phyloP scores from a whole-genome alignment of 1,140 invertebrate species.

The Drosophila guanche region DNA sequence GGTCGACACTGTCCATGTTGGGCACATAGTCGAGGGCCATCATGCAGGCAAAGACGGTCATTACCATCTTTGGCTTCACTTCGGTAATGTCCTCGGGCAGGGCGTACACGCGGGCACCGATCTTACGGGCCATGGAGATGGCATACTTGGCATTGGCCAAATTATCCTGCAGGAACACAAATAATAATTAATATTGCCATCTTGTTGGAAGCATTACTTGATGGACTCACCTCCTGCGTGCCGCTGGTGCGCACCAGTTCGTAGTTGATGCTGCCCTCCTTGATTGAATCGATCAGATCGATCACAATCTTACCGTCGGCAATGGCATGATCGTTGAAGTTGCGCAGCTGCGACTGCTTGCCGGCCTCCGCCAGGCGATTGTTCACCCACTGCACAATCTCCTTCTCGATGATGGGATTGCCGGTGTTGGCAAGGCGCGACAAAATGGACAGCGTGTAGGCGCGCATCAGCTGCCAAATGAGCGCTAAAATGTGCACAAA shows the following conservation, averaged over 20 bases:
- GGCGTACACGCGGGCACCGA: constrained; percentile 98
- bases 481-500: constrained; percentile 87
- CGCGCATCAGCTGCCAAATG: constrained; percentile 99
- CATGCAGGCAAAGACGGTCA: constrained; percentile 99
- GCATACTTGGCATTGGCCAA: constrained; percentile 99
- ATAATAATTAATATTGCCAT: not conserved
- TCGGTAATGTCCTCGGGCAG: constrained; percentile 99
- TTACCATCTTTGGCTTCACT: constrained; percentile 99
- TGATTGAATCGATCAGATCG: constrained; percentile 98
- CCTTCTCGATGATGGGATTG: constrained; percentile 95
- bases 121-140: constrained; percentile 98
- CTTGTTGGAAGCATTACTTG: not conserved
- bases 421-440: constrained; percentile 94
- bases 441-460: constrained; percentile 97
- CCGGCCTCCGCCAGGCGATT: constrained; percentile 92
- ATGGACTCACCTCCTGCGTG: constrained; percentile 89
- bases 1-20: constrained; percentile 88
- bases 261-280: constrained; percentile 97
- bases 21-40: constrained; percentile 98
- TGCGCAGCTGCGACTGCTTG: constrained; percentile 91
- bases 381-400: constrained; percentile 99
- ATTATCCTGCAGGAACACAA: constrained; percentile 89
- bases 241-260: constrained; percentile 92
- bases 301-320: constrained; percentile 94
- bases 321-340: constrained; percentile 94